Evolutionary conservation across 2,888 invertebrate genomes (phyloP).

Genomic region (Agrotis puta): DNA sequence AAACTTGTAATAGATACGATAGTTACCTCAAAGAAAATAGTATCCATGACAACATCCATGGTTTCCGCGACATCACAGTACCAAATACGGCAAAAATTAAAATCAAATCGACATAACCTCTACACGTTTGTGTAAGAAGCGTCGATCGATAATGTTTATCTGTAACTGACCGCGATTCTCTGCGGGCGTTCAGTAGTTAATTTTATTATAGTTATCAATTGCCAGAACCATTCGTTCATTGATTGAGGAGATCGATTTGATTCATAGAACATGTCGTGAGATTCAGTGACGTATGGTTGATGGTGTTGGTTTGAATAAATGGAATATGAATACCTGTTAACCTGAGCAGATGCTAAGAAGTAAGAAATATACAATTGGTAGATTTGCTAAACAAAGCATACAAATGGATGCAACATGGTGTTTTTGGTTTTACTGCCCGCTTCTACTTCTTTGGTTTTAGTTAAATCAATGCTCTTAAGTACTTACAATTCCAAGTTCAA

Average conservation of each 20-base stretch:
- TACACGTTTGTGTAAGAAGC: slow-evolving; percentile 10
- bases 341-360: neutral
- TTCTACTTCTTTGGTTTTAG: neutral
- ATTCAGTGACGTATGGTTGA: slow-evolving; percentile 9
- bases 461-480: no score
- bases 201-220: slow-evolving; percentile 41
- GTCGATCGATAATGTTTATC: slow-evolving; percentile 79
- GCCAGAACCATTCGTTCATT: slow-evolving; percentile 51
- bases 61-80: slow-evolving; percentile 56
- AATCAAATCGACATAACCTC: slow-evolving; percentile 45
- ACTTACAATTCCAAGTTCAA: no score
- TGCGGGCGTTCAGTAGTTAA: slow-evolving; percentile 34
- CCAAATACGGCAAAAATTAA: slow-evolving; percentile 30
- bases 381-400: slow-evolving; percentile 7
- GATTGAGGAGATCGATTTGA: slow-evolving; percentile 25
- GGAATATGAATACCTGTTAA: neutral
- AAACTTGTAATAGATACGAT: neutral
- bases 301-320: neutral
- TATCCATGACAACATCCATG: slow-evolving; percentile 69
- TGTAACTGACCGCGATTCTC: slow-evolving; percentile 68
- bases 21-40: slow-evolving; percentile 74
- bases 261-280: slow-evolving; percentile 16
- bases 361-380: slow-evolving; percentile 1
- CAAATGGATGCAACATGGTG: slow-evolving; percentile 16
- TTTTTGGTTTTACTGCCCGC: neutral